Conservation (phyloP, 2,888 invertebrate species). For the Empis livida region DNA sequence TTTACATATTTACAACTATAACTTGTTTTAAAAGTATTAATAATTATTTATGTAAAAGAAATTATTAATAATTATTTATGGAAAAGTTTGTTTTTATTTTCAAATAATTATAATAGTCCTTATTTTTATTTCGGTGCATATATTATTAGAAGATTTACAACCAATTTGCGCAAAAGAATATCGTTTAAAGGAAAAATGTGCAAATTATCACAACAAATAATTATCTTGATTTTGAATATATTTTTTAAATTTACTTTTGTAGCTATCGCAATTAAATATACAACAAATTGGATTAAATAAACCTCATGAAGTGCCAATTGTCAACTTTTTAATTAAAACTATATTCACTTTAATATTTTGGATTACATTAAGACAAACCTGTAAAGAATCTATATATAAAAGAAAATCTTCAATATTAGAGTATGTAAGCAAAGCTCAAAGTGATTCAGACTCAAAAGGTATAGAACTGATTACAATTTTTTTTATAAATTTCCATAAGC, state of each 20-base stretch:
- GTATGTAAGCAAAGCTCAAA: conserved; percentile 5
- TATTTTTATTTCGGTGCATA: no score
- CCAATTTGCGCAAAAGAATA: no score
- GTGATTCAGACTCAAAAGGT: neutral
- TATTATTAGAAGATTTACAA: no score
- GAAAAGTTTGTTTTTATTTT: no score
- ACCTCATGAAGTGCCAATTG: conserved; percentile 34
- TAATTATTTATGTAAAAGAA: no score
- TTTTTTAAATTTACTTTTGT: conserved; percentile 12
- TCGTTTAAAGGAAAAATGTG: no score
- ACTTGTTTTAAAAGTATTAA: no score
- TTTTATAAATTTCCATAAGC: neutral
- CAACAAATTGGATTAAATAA: conserved; percentile 72
- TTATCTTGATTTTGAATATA: no score
- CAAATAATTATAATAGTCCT: no score
- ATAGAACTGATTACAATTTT: neutral
- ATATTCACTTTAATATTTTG: conserved; percentile 88
- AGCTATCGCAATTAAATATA: conserved; percentile 52
- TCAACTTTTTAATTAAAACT: conserved; percentile 50
- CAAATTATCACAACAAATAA: no score
- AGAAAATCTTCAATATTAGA: conserved; percentile 42
- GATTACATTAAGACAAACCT: conserved; percentile 83
- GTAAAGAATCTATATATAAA: conserved; percentile 61
- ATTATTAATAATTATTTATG: no score
- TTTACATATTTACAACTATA: no score